Base-by-base conservation (phyloP, 2,888 invertebrate genomes). In the Eupithecia subfuscata region DNA sequence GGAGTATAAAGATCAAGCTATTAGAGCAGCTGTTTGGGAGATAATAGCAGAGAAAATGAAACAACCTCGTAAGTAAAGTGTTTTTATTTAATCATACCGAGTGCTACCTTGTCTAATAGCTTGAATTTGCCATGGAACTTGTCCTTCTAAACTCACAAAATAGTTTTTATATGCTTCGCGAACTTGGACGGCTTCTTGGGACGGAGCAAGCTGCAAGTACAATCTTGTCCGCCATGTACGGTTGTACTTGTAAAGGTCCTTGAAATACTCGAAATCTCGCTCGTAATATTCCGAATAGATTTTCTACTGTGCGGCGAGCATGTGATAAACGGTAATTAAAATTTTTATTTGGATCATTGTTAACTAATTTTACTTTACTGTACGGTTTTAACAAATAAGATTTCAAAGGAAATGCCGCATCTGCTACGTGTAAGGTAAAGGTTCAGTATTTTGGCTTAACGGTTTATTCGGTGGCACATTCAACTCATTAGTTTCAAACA, bases 401-500 rank as follows among this genome's bases (percentile, higher is more conserved):
- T 45, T 45, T 16, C 5, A 45, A 45, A 5, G 45, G 45, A 45
- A 45, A 45, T 45, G 45, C 45, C 45, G 45, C 45, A 45, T 45
- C 45, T 45, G 45, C 45, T 45, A 45, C 45, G 73, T 75, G 79
- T 70, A 79, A 77, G 79, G 77, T 45, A 45, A 45, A 45, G 45
- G 77, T 48, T 79, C 75, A 45, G 71, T 75, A 77, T 77, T 81
- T 75, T 74, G 77, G 71, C 45, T 64, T 71, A 80, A 60, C 37
- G 78, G 76, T 81, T 78, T 74, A 77, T 83, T 79, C 69, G 76
- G 81, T 78, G 82, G 82, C 30, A 83, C 76, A 75, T 78, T 81
- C 67, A 82, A 75, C 60, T 75, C 25, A 69, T 37, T 69, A 34
- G 40, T 74, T 65, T 75, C 75, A 79, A 82, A 81, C 80, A 75